Percentiles rank a stretch among this genome's conserved stretches.
Evolutionary conservation across 2,888 invertebrate genomes (phyloP).

Genomic region (Coecobrya sp.): DNA sequence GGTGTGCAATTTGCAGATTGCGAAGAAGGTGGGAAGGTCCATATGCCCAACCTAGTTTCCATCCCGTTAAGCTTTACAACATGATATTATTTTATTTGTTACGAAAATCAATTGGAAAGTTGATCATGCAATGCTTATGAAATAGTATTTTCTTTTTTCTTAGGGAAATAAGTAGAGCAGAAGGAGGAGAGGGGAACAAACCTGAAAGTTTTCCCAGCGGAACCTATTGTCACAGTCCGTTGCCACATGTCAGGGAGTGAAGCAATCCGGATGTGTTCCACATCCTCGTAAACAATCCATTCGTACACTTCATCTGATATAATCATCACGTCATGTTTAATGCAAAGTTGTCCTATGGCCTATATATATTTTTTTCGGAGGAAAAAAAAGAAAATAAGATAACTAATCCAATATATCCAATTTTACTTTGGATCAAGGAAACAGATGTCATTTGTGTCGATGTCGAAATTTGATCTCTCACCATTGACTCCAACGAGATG

Average conservation of each 20-base stretch:
- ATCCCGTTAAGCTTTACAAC: conserved; percentile 89
- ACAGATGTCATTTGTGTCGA: conserved; percentile 74
- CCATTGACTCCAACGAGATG: conserved; percentile 90
- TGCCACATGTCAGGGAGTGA: conserved; percentile 91
- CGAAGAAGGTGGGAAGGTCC: conserved; percentile 89
- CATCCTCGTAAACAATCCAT: conserved; percentile 96
- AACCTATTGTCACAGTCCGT: conserved; percentile 90
- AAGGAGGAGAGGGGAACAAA: conserved; percentile 13
- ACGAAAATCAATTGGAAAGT: background rate
- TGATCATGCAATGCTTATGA: too few species aligned
- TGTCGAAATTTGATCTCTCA: too few species aligned
- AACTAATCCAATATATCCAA: conserved; percentile 17
- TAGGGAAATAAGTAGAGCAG: too few species aligned
- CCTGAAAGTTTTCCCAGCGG: conserved; percentile 89
- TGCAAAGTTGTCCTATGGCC: conserved; percentile 95
- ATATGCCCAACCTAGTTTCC: conserved; percentile 90
- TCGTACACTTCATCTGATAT: conserved; percentile 98
- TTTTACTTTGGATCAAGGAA: background rate
- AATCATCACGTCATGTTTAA: conserved; percentile 96
- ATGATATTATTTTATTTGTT: background rate
- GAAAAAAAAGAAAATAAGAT: background rate
- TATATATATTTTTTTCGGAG: conserved; percentile 87
- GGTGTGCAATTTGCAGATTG: conserved; percentile 89
- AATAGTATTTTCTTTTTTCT: too few species aligned
- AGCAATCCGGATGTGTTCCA: conserved; percentile 95